Percentiles rank a stretch among this genome's conserved stretches.
Conservation (phyloP, 1,140 invertebrate species). For the Aphelenchoides fujianensis region DNA sequence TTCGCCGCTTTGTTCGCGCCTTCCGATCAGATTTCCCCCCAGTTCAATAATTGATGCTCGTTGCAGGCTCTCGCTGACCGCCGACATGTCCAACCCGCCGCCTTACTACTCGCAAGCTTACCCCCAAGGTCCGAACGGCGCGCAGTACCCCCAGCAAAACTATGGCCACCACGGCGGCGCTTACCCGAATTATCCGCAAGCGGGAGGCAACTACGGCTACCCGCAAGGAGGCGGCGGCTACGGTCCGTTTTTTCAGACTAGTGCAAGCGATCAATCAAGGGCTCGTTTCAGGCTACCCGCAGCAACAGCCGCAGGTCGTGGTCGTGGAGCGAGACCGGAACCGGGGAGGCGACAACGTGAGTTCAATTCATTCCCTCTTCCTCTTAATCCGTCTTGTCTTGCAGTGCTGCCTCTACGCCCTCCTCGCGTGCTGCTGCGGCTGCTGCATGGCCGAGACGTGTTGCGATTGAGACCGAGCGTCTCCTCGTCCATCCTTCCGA, state of each 20-base stretch:
- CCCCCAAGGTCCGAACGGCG: neutral
- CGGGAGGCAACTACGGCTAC: conserved; percentile 3
- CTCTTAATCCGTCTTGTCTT: too few species aligned
- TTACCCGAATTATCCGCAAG: conserved; percentile 1
- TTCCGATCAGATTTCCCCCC: neutral
- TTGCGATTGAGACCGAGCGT: conserved; percentile 1
- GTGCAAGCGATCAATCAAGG: too few species aligned
- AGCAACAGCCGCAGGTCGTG: conserved; percentile 20
- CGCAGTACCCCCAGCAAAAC: conserved; percentile 21
- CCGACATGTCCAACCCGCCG: conserved; percentile 13
- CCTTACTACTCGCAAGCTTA: conserved; percentile 10
- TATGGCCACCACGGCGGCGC: neutral
- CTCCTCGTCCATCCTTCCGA: neutral
- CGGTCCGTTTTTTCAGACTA: too few species aligned
- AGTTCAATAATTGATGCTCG: neutral
- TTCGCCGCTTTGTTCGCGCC: neutral
- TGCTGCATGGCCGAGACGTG: conserved; percentile 7
- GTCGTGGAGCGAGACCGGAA: conserved; percentile 7
- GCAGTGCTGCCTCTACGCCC: conserved; percentile 15
- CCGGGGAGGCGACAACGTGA: conserved; percentile 1
- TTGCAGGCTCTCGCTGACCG: neutral
- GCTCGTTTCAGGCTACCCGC: conserved; percentile 5
- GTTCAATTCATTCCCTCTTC: neutral
- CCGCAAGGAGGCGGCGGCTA: conserved; percentile 16
- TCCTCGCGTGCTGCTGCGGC: conserved; percentile 19